Evolutionary conservation across 1,140 invertebrate genomes (phyloP).

Genomic region (Habropoda laboriosa): DNA sequence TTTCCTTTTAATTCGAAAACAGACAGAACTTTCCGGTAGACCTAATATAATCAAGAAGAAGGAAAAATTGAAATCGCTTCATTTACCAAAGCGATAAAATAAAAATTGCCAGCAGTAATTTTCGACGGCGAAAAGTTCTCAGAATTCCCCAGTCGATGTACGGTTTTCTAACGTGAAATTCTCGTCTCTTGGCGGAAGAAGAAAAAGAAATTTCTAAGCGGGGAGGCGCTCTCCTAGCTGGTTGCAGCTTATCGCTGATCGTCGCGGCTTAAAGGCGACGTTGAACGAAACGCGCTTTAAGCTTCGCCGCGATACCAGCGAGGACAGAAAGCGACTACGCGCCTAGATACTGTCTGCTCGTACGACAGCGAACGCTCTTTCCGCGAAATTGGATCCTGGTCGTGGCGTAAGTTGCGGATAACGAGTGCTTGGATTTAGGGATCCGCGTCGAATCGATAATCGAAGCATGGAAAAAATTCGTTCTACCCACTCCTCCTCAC

Average conservation of each 20-base stretch:
- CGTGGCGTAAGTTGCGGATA: constrained; percentile 42
- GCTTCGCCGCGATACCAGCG: constrained; percentile 31
- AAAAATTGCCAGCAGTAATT: no score
- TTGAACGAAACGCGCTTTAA: constrained; percentile 22
- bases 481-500: background rate
- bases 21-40: no score
- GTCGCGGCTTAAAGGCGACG: constrained; percentile 35
- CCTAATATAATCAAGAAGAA: no score
- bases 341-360: constrained; percentile 41
- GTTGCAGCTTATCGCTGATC: constrained; percentile 41
- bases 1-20: no score
- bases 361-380: constrained; percentile 15
- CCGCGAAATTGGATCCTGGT: constrained; percentile 30
- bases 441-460: constrained; percentile 22
- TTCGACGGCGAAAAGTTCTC: background rate
- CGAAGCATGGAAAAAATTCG: constrained; percentile 13
- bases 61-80: no score
- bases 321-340: constrained; percentile 13
- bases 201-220: constrained; percentile 31
- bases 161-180: background rate
- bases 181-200: background rate
- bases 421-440: constrained; percentile 37
- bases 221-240: background rate
- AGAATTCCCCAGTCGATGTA: background rate
- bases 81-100: no score